phyloP scores from a whole-genome alignment of 2,888 invertebrate species.

The Silvanus unidentatus region DNA sequence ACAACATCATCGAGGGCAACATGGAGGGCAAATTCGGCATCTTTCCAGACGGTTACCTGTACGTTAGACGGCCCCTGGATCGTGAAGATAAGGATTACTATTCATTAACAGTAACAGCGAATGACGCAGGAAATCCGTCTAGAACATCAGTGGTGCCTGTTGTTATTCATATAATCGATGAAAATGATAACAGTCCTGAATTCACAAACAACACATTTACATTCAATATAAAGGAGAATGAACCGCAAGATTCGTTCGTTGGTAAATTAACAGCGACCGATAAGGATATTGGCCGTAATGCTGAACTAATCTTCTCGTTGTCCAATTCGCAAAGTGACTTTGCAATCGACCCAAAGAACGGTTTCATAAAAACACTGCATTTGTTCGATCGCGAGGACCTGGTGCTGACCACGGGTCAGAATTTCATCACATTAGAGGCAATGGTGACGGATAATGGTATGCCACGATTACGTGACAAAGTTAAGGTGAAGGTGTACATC shows the following conservation, averaged over 20 bases:
- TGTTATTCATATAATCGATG: conserved; percentile 88
- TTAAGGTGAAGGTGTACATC: conserved; percentile 79
- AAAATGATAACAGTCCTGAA: conserved; percentile 92
- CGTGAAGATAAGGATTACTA: conserved; percentile 89
- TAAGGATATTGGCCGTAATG: conserved; percentile 84
- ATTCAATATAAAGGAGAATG: conserved; percentile 84
- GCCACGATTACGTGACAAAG: conserved; percentile 71
- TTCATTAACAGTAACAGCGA: conserved; percentile 77
- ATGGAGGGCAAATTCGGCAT: conserved; percentile 82
- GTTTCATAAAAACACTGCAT: conserved; percentile 79
- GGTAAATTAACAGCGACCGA: conserved; percentile 88
- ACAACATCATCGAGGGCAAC: conserved; percentile 82
- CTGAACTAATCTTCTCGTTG: conserved; percentile 79
- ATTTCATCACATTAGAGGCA: conserved; percentile 77
- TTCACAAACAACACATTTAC: conserved; percentile 88
- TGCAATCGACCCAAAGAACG: conserved; percentile 81
- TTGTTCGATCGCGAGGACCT: conserved; percentile 86
- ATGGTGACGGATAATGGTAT: conserved; percentile 81
- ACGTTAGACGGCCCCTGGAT: conserved; percentile 79
- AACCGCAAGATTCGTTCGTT: conserved; percentile 83
- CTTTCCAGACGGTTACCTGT: conserved; percentile 90
- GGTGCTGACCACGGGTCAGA: conserved; percentile 69
- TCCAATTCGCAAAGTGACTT: conserved; percentile 74
- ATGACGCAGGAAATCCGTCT: conserved; percentile 71
- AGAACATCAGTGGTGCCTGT: conserved; percentile 83